Conservation (phyloP, 2,888 invertebrate genomes). For the Lasius platythorax region DNA sequence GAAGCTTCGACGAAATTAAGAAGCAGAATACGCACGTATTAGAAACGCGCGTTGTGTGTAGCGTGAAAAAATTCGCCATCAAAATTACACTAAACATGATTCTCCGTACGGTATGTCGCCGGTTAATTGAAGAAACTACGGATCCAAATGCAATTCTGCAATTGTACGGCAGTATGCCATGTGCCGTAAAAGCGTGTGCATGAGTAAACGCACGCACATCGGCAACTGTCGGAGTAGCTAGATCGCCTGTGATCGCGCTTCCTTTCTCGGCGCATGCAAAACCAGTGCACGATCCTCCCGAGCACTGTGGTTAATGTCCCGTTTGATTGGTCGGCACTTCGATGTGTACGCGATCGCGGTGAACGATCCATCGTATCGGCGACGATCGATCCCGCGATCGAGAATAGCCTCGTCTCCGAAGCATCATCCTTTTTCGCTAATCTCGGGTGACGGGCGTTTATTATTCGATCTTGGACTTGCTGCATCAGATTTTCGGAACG, state of each 20-base stretch:
- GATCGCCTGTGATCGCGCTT: slow-evolving; percentile 76
- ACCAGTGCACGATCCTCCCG: slow-evolving; percentile 71
- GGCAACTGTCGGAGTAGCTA: slow-evolving; percentile 58
- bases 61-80: not conserved
- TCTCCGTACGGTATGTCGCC: not conserved
- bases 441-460: slow-evolving; percentile 56
- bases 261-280: slow-evolving; percentile 75
- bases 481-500: not conserved
- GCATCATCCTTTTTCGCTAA: slow-evolving; percentile 59
- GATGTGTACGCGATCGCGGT: slow-evolving; percentile 51
- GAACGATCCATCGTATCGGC: slow-evolving; percentile 68
- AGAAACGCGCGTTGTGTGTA: not conserved
- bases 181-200: not conserved
- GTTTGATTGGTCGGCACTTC: slow-evolving; percentile 82
- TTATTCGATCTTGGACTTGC: not conserved
- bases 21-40: not conserved
- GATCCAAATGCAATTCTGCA: slow-evolving; percentile 34
- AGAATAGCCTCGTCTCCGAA: slow-evolving; percentile 58
- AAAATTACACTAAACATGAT: not conserved
- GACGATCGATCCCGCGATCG: slow-evolving; percentile 72
- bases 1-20: not conserved
- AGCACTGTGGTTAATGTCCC: slow-evolving; percentile 84
- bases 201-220: slow-evolving; percentile 53
- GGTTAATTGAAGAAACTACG: slow-evolving; percentile 33
- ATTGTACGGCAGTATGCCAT: slow-evolving; percentile 2